phyloP scores from a whole-genome alignment of 2,888 invertebrate genomes.

The Apotomis betuletana region DNA sequence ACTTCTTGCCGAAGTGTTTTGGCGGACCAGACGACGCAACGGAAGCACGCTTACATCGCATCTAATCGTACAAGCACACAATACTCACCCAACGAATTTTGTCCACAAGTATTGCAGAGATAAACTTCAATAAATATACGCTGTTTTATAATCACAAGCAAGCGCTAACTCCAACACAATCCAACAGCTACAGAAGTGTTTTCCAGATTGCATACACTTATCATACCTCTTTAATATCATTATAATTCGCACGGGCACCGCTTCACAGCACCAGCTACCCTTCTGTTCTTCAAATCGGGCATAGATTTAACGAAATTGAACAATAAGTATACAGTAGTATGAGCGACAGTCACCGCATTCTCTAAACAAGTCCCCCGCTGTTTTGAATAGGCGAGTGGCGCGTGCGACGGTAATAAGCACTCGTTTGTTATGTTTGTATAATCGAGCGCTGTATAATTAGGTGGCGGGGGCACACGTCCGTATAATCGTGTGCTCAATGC shows the following conservation, averaged over 20 bases:
- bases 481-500: slow-evolving; percentile 7
- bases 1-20: no score
- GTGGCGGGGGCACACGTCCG: slow-evolving; percentile 9
- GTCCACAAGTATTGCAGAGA: no score
- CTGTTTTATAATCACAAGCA: no score
- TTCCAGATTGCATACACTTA: no score
- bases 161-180: no score
- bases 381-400: slow-evolving; percentile 15
- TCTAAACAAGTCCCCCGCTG: not conserved
- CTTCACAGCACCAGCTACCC: not conserved
- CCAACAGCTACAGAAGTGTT: not conserved
- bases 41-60: no score
- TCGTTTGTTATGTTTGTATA: slow-evolving; percentile 34
- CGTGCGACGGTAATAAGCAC: slow-evolving; percentile 29
- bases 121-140: no score
- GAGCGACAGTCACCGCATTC: not conserved
- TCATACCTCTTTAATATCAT: not conserved
- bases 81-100: no score
- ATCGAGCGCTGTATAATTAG: slow-evolving; percentile 23
- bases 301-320: not conserved
- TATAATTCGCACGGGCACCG: no score
- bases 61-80: no score
- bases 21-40: no score
- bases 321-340: not conserved
- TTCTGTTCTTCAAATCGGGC: not conserved